Conservation (phyloP, 64 coral and sea anemone genomes). For the Acropora tenuis region DNA sequence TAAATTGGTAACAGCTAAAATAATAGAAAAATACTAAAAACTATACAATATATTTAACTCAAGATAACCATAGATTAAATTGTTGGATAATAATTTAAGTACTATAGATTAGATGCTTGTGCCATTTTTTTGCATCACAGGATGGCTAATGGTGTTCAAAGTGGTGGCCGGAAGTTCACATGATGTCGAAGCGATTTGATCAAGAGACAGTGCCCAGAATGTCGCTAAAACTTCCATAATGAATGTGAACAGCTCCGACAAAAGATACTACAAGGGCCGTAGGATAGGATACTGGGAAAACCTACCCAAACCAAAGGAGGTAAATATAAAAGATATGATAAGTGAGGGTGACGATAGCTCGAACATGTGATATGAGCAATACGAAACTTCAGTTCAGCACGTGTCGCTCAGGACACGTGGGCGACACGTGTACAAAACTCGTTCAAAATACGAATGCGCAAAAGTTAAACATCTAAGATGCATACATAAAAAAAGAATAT, state of each 20-base stretch:
- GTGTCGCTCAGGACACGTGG: too few relatives aligned
- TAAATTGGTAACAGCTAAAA: too few relatives aligned
- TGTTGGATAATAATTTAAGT: background rate
- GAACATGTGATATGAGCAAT: too few relatives aligned
- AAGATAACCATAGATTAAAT: too few relatives aligned
- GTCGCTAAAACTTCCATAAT: background rate
- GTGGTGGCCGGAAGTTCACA: background rate
- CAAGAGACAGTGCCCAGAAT: background rate
- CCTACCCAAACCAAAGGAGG: background rate
- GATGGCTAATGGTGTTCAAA: conserved; percentile 14
- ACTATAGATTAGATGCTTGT: background rate
- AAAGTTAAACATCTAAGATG: too few relatives aligned
- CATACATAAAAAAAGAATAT: too few relatives aligned
- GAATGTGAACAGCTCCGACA: background rate
- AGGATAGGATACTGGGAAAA: background rate
- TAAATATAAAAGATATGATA: background rate
- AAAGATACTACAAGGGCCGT: background rate
- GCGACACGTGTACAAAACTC: too few relatives aligned
- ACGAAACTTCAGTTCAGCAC: too few relatives aligned
- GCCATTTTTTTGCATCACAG: background rate
- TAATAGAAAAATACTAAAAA: too few relatives aligned
- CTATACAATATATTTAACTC: too few relatives aligned
- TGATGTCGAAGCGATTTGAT: background rate
- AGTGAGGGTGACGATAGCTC: too few relatives aligned
- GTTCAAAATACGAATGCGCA: too few relatives aligned